These are phyloP conservation scores for Erpobdella octoculata DNA, from an alignment of 2,888 invertebrate genomes.

Conservation along the genomic window DNA sequence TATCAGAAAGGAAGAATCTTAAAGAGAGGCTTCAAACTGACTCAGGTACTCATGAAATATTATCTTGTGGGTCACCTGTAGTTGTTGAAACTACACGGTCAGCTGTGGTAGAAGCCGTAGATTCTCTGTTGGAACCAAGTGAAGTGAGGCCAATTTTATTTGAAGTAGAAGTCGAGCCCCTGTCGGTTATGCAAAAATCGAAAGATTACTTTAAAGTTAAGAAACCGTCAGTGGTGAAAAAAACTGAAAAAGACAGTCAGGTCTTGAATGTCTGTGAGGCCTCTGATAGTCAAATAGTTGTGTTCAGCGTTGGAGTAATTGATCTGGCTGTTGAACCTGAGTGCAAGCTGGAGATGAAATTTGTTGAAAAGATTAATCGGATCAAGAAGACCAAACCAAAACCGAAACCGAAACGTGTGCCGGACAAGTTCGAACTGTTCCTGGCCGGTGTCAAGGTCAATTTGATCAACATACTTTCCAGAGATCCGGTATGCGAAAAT, in stretches of 20 bases:
- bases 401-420: constrained; percentile 13
- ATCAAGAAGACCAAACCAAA: constrained; percentile 7
- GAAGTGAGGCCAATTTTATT: no score
- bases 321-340: no score
- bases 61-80: not conserved
- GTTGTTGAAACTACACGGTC: not conserved
- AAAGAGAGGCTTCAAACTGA: no score
- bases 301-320: not conserved
- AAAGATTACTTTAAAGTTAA: not conserved
- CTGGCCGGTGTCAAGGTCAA: constrained; percentile 21
- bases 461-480: constrained; percentile 18
- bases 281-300: not conserved
- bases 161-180: not conserved
- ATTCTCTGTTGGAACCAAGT: no score
- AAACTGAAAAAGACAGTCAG: not conserved
- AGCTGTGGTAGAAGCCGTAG: no score
- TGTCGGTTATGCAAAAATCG: not conserved
- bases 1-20: no score
- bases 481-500: constrained; percentile 20
- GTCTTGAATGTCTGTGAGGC: constrained; percentile 7
- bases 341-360: not conserved
- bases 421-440: constrained; percentile 25
- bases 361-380: not conserved
- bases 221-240: not conserved
- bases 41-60: no score